A percentile compares a stretch with the other conserved stretches of the same genome.
phyloP scores from a whole-genome alignment of 1,140 invertebrate genomes.

The Dreissena rostriformis region DNA sequence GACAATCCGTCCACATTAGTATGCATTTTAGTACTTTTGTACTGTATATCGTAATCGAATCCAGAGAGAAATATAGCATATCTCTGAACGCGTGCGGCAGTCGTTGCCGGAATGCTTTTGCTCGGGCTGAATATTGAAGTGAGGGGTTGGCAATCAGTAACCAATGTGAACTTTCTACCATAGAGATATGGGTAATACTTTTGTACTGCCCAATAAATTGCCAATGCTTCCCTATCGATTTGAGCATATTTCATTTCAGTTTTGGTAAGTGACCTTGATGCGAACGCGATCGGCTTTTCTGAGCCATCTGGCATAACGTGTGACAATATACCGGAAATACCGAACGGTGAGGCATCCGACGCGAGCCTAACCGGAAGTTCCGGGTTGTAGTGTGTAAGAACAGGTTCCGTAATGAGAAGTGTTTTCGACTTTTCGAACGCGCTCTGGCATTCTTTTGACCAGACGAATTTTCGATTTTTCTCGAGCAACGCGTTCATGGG shows the following conservation, averaged over 20 bases:
- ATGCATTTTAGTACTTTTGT: slow-evolving; percentile 10
- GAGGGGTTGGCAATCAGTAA: slow-evolving; percentile 82
- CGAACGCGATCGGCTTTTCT: slow-evolving; percentile 81
- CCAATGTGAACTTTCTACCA: slow-evolving; percentile 80
- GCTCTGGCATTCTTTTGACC: slow-evolving; percentile 16
- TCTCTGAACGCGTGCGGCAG: slow-evolving; percentile 75
- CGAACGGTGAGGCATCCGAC: slow-evolving; percentile 82
- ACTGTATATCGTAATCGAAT: neutral
- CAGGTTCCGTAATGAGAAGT: slow-evolving; percentile 46
- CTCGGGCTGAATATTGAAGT: slow-evolving; percentile 78
- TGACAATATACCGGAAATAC: slow-evolving; percentile 81
- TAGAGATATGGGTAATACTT: slow-evolving; percentile 80
- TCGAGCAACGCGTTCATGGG: slow-evolving; percentile 55
- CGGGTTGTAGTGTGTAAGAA: slow-evolving; percentile 57
- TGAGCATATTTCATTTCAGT: slow-evolving; percentile 83
- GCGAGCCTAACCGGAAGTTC: slow-evolving; percentile 69
- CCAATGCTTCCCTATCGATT: slow-evolving; percentile 83
- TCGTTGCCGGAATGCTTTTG: slow-evolving; percentile 68
- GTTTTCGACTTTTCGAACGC: slow-evolving; percentile 51
- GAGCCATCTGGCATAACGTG: slow-evolving; percentile 77
- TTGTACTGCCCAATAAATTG: slow-evolving; percentile 80
- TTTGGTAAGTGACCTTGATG: slow-evolving; percentile 78
- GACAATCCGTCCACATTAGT: neutral
- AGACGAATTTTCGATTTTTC: slow-evolving; percentile 45
- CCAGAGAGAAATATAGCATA: slow-evolving; percentile 68